Evolutionary conservation across 1,140 invertebrate species (phyloP).

Genomic region (Melanaphis sacchari): DNA sequence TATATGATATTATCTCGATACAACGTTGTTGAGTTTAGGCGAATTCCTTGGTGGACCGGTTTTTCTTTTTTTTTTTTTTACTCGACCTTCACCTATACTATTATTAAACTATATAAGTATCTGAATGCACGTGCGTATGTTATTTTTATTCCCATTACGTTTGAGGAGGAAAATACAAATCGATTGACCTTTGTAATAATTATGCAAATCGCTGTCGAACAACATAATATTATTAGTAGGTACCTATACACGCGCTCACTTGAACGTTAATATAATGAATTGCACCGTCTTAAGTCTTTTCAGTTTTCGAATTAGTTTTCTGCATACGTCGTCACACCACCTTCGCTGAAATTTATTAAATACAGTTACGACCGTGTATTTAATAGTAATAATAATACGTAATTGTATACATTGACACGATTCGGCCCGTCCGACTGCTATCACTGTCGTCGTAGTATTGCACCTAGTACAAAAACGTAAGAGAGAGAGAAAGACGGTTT

Average conservation of each 20-base stretch:
- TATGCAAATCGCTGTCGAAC: not conserved
- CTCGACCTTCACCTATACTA: conserved; percentile 11
- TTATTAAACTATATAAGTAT: not conserved
- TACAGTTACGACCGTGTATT: not conserved
- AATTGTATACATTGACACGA: not conserved
- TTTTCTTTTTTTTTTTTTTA: not conserved
- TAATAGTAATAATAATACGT: too few relatives aligned
- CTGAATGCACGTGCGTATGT: not conserved
- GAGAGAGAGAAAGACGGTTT: too few relatives aligned
- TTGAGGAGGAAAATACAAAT: conserved; percentile 14
- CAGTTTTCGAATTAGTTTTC: not conserved
- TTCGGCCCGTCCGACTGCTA: not conserved
- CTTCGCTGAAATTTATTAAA: not conserved
- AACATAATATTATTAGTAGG: not conserved
- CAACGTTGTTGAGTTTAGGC: not conserved
- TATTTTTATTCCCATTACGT: too few relatives aligned
- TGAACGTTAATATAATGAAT: too few relatives aligned
- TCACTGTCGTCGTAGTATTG: too few relatives aligned
- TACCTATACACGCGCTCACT: too few relatives aligned
- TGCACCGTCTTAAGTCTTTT: not conserved
- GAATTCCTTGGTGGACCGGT: conserved; percentile 33
- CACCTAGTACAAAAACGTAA: too few relatives aligned
- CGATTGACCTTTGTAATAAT: not conserved
- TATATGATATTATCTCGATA: not conserved
- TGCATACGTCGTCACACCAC: too few relatives aligned